A percentile compares a stretch with the other conserved stretches of the same genome.
Conservation (phyloP, 2,797 vertebrate genomes). For the Trematomus bernacchii region DNA sequence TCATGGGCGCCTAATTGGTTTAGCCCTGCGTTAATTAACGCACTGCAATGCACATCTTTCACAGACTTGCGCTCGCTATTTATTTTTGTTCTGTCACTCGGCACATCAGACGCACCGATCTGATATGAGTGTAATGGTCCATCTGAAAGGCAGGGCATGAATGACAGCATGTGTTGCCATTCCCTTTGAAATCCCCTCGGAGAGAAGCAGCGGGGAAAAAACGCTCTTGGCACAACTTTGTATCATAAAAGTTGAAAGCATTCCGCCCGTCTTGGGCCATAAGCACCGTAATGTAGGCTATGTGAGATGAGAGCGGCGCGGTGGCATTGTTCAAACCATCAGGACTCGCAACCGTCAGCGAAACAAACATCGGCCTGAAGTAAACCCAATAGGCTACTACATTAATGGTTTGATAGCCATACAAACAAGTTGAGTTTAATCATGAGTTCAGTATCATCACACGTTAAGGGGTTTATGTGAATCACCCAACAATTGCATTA, state of each 20-base stretch:
- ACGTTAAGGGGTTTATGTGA: background rate
- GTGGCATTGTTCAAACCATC: constrained; percentile 71
- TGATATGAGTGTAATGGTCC: constrained; percentile 75
- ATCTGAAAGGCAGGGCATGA: constrained; percentile 70
- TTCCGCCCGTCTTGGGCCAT: constrained; percentile 72
- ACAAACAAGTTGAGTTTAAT: constrained; percentile 1
- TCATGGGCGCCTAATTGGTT: constrained; percentile 81
- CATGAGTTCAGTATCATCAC: background rate
- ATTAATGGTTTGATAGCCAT: background rate
- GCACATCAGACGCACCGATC: constrained; percentile 74
- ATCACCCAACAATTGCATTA: background rate
- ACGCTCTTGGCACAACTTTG: constrained; percentile 74
- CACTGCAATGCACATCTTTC: constrained; percentile 74
- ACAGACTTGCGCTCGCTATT: constrained; percentile 75
- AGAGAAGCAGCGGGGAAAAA: constrained; percentile 58
- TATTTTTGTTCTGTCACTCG: constrained; percentile 71
- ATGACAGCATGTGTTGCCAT: constrained; percentile 77
- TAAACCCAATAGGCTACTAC: background rate
- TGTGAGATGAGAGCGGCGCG: constrained; percentile 55
- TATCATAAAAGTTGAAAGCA: constrained; percentile 82
- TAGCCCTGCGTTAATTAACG: constrained; percentile 81
- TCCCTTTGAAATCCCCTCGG: constrained; percentile 69
- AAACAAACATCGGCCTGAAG: constrained; percentile 9
- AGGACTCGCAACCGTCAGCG: constrained; percentile 33
- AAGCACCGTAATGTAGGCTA: constrained; percentile 61